phyloP scores from a whole-genome alignment of 2,888 invertebrate species.

The Mythimna loreyi region DNA sequence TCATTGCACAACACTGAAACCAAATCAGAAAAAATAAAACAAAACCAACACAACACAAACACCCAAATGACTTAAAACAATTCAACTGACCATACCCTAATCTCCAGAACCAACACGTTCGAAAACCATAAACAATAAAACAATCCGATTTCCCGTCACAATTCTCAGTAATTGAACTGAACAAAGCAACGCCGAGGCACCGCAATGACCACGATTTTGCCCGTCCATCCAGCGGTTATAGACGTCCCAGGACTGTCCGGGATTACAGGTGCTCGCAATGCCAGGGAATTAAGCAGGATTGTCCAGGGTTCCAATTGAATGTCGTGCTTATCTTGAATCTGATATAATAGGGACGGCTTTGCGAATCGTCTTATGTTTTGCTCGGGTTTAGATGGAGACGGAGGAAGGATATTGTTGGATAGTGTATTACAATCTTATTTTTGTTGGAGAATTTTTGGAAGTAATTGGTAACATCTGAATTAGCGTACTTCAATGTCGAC shows the following conservation, averaged over 20 bases:
- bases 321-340: constrained; percentile 49
- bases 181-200: constrained; percentile 37
- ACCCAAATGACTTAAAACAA: no score
- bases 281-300: constrained; percentile 61
- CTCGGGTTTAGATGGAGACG: constrained; percentile 4
- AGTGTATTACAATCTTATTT: not conserved
- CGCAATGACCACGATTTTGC: constrained; percentile 27
- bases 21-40: no score
- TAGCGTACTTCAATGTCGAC: no score
- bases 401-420: constrained; percentile 7
- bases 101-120: not conserved
- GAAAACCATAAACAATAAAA: constrained; percentile 15
- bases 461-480: no score
- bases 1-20: no score
- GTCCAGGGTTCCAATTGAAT: constrained; percentile 80
- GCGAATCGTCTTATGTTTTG: constrained; percentile 34
- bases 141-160: constrained; percentile 12
- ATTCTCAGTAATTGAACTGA: constrained; percentile 47
- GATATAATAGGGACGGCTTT: constrained; percentile 46
- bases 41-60: no score
- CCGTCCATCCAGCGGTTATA: constrained; percentile 30
- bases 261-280: constrained; percentile 69
- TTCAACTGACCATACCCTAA: not conserved
- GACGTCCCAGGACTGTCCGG: constrained; percentile 25
- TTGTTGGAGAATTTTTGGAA: no score